Evolutionary conservation across 2,888 invertebrate species (phyloP).

Genomic region (Ophonus ardosiacus): DNA sequence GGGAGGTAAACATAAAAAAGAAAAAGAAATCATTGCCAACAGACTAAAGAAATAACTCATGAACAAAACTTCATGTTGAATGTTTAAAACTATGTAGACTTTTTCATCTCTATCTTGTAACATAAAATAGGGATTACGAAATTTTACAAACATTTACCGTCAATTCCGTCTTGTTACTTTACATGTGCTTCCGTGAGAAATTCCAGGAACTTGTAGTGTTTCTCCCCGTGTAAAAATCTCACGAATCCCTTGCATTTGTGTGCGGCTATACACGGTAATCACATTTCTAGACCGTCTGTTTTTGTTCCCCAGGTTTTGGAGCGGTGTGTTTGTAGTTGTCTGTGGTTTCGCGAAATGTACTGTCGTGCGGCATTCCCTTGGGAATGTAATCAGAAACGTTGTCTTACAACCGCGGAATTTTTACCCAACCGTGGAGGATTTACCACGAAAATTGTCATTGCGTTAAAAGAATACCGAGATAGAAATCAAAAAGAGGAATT

Average conservation of each 20-base stretch:
- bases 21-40: no score
- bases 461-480: background rate
- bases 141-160: no score
- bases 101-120: no score
- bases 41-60: no score
- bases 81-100: no score
- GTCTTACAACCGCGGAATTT: conserved; percentile 9
- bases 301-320: conserved; percentile 7
- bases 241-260: conserved; percentile 19
- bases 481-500: background rate
- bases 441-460: background rate
- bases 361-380: conserved; percentile 2
- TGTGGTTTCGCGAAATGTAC: background rate
- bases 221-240: background rate
- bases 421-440: background rate
- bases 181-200: background rate
- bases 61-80: no score
- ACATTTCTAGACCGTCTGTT: conserved; percentile 2
- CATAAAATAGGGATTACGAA: no score
- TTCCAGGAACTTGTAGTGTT: conserved; percentile 3
- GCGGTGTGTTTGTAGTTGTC: background rate
- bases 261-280: conserved; percentile 15
- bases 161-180: no score
- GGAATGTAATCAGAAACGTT: background rate
- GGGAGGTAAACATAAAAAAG: no score